Percentiles rank a stretch among this genome's conserved stretches.
Evolutionary conservation across 2,113 vertebrate species (phyloP).

Genomic region (Hippoglossus stenolepis): DNA sequence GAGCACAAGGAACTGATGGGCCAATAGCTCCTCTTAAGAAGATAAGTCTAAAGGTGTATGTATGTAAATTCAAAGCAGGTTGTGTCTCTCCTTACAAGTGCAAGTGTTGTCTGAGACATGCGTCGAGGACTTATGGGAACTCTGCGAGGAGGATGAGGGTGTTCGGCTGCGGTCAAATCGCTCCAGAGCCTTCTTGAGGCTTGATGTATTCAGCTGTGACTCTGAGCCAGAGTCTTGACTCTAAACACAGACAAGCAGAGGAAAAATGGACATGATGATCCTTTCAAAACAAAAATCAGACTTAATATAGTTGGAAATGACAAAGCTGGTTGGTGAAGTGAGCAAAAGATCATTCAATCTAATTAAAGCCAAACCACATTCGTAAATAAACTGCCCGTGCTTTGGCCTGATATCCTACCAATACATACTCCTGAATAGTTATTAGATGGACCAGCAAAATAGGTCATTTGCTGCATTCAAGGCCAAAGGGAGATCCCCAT

Average conservation of each 20-base stretch:
- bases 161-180: conserved; percentile 93
- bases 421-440: no score
- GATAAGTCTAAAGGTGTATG: not conserved
- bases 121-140: conserved; percentile 94
- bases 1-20: not conserved
- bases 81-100: conserved; percentile 79
- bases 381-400: not conserved
- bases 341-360: no score
- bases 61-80: not conserved
- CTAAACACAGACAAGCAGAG: conserved; percentile 69
- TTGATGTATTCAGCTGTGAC: conserved; percentile 94
- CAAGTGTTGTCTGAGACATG: conserved; percentile 95
- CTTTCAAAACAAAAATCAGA: not conserved
- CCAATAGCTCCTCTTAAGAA: not conserved
- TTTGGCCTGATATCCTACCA: no score
- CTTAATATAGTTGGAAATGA: not conserved
- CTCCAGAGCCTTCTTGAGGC: conserved; percentile 95
- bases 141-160: conserved; percentile 92
- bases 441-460: no score
- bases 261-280: not conserved
- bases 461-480: no score
- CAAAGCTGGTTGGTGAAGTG: not conserved
- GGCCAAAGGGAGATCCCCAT: no score
- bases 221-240: conserved; percentile 93
- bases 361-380: not conserved